Conservation (phyloP, 2,888 invertebrate species). For the Platycheirus albimanus region DNA sequence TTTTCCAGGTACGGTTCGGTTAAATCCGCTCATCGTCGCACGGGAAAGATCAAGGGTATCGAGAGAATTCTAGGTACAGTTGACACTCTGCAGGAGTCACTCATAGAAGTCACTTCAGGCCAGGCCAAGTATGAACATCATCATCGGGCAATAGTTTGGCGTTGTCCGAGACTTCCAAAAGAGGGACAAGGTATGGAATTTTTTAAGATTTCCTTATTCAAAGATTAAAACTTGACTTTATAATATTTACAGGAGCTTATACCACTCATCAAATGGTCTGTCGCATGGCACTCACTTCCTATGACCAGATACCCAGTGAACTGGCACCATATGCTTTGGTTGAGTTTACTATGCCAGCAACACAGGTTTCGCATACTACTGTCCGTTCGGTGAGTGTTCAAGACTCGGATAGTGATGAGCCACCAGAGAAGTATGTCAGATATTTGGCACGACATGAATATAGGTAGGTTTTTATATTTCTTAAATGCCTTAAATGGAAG, state of each 20-base stretch:
- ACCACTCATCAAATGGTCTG: slow-evolving; percentile 98
- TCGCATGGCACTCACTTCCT: slow-evolving; percentile 96
- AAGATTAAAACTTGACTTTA: background rate
- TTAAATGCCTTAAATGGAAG: background rate
- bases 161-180: slow-evolving; percentile 98
- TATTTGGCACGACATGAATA: slow-evolving; percentile 98
- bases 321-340: slow-evolving; percentile 94
- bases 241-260: slow-evolving; percentile 91
- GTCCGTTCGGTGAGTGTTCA: slow-evolving; percentile 96
- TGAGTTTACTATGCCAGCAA: slow-evolving; percentile 99
- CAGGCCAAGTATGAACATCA: slow-evolving; percentile 99
- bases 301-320: slow-evolving; percentile 97
- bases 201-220: background rate
- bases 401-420: slow-evolving; percentile 92
- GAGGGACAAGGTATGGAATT: slow-evolving; percentile 94
- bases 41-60: slow-evolving; percentile 96
- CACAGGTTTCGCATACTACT: slow-evolving; percentile 97
- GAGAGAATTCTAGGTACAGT: slow-evolving; percentile 95
- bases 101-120: slow-evolving; percentile 98
- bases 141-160: slow-evolving; percentile 98
- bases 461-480: slow-evolving; percentile 84
- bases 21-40: slow-evolving; percentile 94
- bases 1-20: slow-evolving; percentile 93
- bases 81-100: slow-evolving; percentile 93
- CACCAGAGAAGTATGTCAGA: slow-evolving; percentile 99